Conservation (phyloP, 1,140 invertebrate species). For the Achroia grisella region DNA sequence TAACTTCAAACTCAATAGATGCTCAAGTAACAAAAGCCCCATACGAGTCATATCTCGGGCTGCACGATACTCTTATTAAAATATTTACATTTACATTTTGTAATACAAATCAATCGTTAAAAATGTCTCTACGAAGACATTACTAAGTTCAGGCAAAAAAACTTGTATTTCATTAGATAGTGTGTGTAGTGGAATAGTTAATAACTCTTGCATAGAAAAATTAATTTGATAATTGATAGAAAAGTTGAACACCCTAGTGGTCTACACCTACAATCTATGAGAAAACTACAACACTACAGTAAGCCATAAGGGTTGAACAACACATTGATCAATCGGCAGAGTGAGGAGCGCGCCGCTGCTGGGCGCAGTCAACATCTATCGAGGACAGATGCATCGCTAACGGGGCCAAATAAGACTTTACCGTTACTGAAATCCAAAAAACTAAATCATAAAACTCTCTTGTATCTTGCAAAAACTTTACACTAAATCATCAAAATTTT, state of each 20-base stretch:
- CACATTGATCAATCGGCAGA: slow-evolving; percentile 48
- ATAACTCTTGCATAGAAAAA: slow-evolving; percentile 70
- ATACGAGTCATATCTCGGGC: slow-evolving; percentile 58
- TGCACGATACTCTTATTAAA: slow-evolving; percentile 52
- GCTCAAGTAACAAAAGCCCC: slow-evolving; percentile 63
- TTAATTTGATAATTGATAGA: slow-evolving; percentile 66
- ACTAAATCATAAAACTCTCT: slow-evolving; percentile 72
- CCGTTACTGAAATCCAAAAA: slow-evolving; percentile 72
- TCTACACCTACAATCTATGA: slow-evolving; percentile 69
- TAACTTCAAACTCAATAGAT: slow-evolving; percentile 52
- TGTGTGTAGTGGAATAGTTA: slow-evolving; percentile 59
- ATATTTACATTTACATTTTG: slow-evolving; percentile 68
- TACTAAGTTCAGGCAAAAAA: slow-evolving; percentile 65
- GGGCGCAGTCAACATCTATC: slow-evolving; percentile 51
- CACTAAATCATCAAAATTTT: slow-evolving; percentile 72
- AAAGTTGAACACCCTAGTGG: slow-evolving; percentile 70
- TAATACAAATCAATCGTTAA: slow-evolving; percentile 59
- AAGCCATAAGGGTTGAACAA: slow-evolving; percentile 69
- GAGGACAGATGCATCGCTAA: slow-evolving; percentile 73
- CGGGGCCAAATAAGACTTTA: slow-evolving; percentile 72
- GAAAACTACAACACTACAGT: slow-evolving; percentile 65
- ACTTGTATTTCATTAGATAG: slow-evolving; percentile 51
- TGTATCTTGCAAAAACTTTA: slow-evolving; percentile 72
- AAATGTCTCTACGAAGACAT: slow-evolving; percentile 71
- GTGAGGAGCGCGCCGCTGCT: slow-evolving; percentile 22